phyloP scores from a whole-genome alignment of 2,888 invertebrate genomes.

The Nemapogon koenigi region DNA sequence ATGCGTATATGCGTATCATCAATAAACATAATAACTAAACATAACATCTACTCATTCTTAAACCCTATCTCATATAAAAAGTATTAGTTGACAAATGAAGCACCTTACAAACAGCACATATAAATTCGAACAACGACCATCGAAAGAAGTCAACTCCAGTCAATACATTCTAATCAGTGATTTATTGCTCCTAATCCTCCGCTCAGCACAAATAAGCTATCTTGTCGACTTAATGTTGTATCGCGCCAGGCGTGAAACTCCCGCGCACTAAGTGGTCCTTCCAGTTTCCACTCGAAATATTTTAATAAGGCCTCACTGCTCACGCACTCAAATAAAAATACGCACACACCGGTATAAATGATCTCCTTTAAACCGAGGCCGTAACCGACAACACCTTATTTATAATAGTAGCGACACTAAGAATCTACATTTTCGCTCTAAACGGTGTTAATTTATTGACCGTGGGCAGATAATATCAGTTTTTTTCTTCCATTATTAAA shows the following conservation, averaged over 20 bases:
- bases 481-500: slow-evolving; percentile 62
- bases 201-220: slow-evolving; percentile 65
- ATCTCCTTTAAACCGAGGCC: slow-evolving; percentile 36
- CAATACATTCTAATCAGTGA: slow-evolving; percentile 66
- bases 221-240: slow-evolving; percentile 65
- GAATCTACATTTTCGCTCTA: slow-evolving; percentile 64
- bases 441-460: slow-evolving; percentile 66
- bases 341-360: slow-evolving; percentile 39
- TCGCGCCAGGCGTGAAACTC: slow-evolving; percentile 64
- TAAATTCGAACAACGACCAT: not conserved
- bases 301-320: slow-evolving; percentile 63
- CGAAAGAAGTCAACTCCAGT: slow-evolving; percentile 49
- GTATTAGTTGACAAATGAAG: slow-evolving; percentile 4
- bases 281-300: slow-evolving; percentile 66
- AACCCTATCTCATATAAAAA: no score
- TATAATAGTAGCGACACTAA: slow-evolving; percentile 63
- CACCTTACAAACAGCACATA: not conserved
- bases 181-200: slow-evolving; percentile 62
- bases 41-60: no score
- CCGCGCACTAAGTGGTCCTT: slow-evolving; percentile 65
- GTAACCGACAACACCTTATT: slow-evolving; percentile 44
- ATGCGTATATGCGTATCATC: no score
- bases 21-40: no score
- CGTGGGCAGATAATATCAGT: slow-evolving; percentile 65
- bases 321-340: slow-evolving; percentile 63